Conservation (phyloP, 2,888 invertebrate species). For the Lampropteryx suffumata region DNA sequence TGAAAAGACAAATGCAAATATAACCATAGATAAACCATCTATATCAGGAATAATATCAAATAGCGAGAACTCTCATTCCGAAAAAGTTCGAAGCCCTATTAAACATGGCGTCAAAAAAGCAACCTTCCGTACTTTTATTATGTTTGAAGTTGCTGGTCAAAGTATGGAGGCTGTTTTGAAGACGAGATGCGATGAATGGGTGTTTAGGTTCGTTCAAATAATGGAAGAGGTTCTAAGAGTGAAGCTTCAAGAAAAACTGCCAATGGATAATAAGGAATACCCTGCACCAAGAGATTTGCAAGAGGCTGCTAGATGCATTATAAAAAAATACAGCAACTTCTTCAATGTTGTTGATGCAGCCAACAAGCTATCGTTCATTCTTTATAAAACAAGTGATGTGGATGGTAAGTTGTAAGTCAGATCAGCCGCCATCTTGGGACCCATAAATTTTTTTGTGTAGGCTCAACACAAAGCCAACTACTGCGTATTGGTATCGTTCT, state of each 20-base stretch:
- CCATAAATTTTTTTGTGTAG: no score
- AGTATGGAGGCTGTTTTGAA: constrained; percentile 56
- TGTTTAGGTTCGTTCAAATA: constrained; percentile 66
- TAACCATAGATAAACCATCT: constrained; percentile 46
- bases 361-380: constrained; percentile 48
- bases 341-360: constrained; percentile 49
- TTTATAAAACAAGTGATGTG: constrained; percentile 50
- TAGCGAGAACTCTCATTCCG: constrained; percentile 24
- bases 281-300: constrained; percentile 64
- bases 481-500: no score
- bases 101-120: constrained; percentile 13
- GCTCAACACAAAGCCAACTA: no score
- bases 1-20: constrained; percentile 16
- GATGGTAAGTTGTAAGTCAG: constrained; percentile 44
- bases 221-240: constrained; percentile 69
- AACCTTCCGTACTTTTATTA: constrained; percentile 35
- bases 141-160: constrained; percentile 53
- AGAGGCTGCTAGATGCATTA: constrained; percentile 61
- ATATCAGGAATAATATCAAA: constrained; percentile 52
- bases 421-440: no score
- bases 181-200: constrained; percentile 63
- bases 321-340: constrained; percentile 47
- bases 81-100: constrained; percentile 6
- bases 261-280: constrained; percentile 38
- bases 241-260: constrained; percentile 50